A percentile compares a stretch with the other conserved stretches of the same genome.
phyloP scores from a whole-genome alignment of 2,888 invertebrate genomes.

The Ashinkailepas kermadecensis region DNA sequence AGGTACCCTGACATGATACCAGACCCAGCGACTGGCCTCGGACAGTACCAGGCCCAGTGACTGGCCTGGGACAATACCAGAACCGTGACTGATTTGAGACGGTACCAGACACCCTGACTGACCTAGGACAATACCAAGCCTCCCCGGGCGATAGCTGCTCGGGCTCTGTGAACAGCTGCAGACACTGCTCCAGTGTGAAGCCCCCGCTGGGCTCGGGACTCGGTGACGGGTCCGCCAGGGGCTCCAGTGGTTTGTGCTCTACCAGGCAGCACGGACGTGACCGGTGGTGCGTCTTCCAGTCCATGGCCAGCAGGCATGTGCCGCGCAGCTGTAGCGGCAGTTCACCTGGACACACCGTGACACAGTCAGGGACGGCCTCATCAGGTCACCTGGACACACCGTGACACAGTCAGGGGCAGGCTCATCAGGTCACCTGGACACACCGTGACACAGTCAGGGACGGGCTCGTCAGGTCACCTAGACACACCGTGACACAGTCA shows the following conservation, averaged over 20 bases:
- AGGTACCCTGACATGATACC: too few species aligned
- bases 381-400: too few species aligned
- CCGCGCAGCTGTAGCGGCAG: slow-evolving; percentile 39
- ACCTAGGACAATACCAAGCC: slow-evolving; percentile 43
- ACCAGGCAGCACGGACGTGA: slow-evolving; percentile 37
- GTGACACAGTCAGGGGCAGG: too few species aligned
- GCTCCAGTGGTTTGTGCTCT: slow-evolving; percentile 42
- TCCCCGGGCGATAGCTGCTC: slow-evolving; percentile 47
- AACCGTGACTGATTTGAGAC: background rate
- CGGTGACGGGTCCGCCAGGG: slow-evolving; percentile 27
- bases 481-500: too few species aligned
- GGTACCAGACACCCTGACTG: slow-evolving; percentile 24
- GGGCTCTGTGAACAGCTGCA: slow-evolving; percentile 46
- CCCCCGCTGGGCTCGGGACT: slow-evolving; percentile 26
- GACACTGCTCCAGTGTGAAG: slow-evolving; percentile 41
- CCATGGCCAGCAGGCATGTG: slow-evolving; percentile 41
- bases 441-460: too few species aligned
- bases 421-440: too few species aligned
- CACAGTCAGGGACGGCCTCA: background rate
- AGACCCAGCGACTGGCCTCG: too few species aligned
- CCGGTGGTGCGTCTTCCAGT: slow-evolving; percentile 45
- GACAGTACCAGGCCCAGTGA: too few species aligned
- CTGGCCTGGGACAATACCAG: background rate
- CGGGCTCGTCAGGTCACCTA: too few species aligned
- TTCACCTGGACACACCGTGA: slow-evolving; percentile 37